Percentiles rank a stretch among this genome's conserved stretches.
These are phyloP conservation scores for Argyrosomus regius DNA, from an alignment of 2,797 vertebrate species.

Conservation along the genomic window DNA sequence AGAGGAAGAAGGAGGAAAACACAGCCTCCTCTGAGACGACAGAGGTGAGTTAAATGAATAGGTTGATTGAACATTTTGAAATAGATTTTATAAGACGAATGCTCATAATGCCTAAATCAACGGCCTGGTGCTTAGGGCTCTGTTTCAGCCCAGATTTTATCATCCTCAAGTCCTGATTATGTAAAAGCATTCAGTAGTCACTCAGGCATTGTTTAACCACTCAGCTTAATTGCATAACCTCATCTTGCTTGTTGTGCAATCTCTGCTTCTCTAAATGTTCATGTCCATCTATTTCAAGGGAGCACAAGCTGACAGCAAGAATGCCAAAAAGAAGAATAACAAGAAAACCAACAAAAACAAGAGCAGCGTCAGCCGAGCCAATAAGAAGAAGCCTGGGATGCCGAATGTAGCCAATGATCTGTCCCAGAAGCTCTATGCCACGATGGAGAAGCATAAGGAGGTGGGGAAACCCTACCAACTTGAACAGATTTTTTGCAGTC, in stretches of 20 bases:
- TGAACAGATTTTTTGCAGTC: background rate
- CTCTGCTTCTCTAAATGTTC: slow-evolving; percentile 36
- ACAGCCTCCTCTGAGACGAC: slow-evolving; percentile 92
- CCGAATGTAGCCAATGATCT: slow-evolving; percentile 98
- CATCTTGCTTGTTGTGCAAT: slow-evolving; percentile 52
- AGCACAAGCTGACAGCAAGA: slow-evolving; percentile 89
- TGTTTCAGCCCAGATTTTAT: slow-evolving; percentile 45
- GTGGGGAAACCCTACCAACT: slow-evolving; percentile 71
- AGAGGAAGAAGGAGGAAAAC: slow-evolving; percentile 98
- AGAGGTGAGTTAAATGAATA: slow-evolving; percentile 86
- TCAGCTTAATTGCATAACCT: slow-evolving; percentile 58
- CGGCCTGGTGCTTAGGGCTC: slow-evolving; percentile 15
- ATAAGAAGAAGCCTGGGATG: slow-evolving; percentile 99
- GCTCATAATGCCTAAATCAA: slow-evolving; percentile 33
- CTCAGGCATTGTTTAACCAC: slow-evolving; percentile 48
- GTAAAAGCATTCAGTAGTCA: slow-evolving; percentile 51
- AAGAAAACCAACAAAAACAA: slow-evolving; percentile 99
- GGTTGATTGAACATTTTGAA: slow-evolving; percentile 13
- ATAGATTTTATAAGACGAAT: slow-evolving; percentile 9
- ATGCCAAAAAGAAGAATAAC: slow-evolving; percentile 96
- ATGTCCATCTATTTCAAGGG: slow-evolving; percentile 80
- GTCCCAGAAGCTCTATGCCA: slow-evolving; percentile 98
- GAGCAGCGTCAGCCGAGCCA: slow-evolving; percentile 95
- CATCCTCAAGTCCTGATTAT: slow-evolving; percentile 49
- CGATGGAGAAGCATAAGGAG: slow-evolving; percentile 99